Percentiles rank a stretch among this genome's conserved stretches.
These are phyloP conservation scores for Eudyptes chrysolophus DNA, from an alignment of 2,113 vertebrate species.

Conservation along the genomic window DNA sequence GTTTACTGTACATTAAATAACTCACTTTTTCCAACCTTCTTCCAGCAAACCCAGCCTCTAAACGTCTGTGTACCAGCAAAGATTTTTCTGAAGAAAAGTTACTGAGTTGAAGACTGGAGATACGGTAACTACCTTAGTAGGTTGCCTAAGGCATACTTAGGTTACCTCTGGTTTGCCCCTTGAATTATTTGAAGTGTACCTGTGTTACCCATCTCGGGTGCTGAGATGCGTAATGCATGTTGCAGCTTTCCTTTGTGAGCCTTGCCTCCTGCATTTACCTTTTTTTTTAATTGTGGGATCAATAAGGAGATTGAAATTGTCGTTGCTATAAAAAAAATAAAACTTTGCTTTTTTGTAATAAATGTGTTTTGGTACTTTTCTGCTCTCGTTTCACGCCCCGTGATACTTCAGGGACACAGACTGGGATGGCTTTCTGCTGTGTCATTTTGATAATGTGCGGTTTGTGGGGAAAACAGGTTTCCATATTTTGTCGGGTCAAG, in stretches of 20 bases:
- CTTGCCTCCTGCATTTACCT: background rate
- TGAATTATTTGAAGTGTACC: background rate
- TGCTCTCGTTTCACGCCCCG: background rate
- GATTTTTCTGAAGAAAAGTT: conserved; percentile 26
- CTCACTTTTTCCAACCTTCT: conserved; percentile 37
- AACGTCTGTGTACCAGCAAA: conserved; percentile 74
- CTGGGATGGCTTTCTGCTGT: background rate
- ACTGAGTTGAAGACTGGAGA: background rate
- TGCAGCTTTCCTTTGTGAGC: background rate
- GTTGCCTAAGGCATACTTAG: background rate
- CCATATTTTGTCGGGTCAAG: fast-evolving
- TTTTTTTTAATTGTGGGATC: background rate
- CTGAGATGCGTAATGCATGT: fast-evolving
- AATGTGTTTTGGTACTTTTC: background rate
- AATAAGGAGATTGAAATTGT: background rate
- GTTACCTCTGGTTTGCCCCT: background rate
- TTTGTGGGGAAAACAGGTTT: background rate
- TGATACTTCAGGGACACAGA: background rate
- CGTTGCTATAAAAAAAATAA: background rate
- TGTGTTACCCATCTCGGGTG: background rate
- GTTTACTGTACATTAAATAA: background rate
- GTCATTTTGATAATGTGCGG: background rate
- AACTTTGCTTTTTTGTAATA: background rate
- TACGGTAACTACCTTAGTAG: background rate
- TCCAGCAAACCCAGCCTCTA: conserved; percentile 80